Conservation (phyloP, 2,113 vertebrate species). For the Abramis brama region DNA sequence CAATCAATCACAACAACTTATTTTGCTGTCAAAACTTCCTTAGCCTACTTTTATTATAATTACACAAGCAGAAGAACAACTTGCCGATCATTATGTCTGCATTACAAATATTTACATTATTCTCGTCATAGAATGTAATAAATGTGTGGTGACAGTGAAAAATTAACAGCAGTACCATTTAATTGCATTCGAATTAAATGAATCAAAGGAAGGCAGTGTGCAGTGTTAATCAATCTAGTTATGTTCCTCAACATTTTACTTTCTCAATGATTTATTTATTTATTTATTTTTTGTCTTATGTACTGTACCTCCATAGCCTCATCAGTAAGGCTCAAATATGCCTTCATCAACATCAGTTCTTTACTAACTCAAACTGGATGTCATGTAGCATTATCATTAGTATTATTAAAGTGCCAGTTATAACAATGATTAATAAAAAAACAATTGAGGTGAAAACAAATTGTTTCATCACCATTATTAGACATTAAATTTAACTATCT, state of each 20-base stretch:
- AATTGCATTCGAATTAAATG: neutral
- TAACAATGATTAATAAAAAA: neutral
- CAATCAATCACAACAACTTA: slow-evolving; percentile 83
- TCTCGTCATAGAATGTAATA: neutral
- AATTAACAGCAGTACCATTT: neutral
- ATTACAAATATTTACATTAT: slow-evolving; percentile 28
- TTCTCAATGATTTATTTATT: neutral
- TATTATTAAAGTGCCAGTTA: neutral
- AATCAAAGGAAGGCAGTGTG: neutral
- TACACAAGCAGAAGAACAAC: slow-evolving; percentile 18
- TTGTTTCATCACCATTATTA: neutral
- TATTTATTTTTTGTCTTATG: neutral
- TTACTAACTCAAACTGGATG: neutral
- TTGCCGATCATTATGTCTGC: slow-evolving; percentile 43
- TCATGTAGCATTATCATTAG: neutral
- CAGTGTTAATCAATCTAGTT: neutral
- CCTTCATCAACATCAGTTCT: neutral
- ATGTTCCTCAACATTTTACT: neutral
- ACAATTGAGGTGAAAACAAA: neutral
- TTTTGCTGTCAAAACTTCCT: slow-evolving; percentile 63
- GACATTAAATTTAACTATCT: neutral
- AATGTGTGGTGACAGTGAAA: slow-evolving; percentile 7
- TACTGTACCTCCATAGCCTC: no score
- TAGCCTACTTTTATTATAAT: slow-evolving; percentile 35
- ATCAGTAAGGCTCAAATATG: neutral